phyloP scores from a whole-genome alignment of 2,113 vertebrate genomes.

The Anhinga anhinga region DNA sequence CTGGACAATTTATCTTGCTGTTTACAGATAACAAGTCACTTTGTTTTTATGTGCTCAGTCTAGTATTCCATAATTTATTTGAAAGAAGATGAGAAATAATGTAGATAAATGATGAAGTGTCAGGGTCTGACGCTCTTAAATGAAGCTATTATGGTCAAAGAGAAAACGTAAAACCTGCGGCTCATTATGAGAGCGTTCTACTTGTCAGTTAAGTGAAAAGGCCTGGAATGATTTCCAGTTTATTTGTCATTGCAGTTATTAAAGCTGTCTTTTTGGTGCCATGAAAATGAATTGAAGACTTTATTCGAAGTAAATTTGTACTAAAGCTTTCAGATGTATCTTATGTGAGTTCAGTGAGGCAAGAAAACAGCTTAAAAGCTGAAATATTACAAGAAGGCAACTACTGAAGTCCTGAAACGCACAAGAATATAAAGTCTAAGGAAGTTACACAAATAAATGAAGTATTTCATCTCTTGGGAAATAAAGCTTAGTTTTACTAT shows the following conservation, averaged over 20 bases:
- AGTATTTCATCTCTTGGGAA: constrained; percentile 59
- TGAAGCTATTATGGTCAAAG: constrained; percentile 89
- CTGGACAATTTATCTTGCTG: constrained; percentile 88
- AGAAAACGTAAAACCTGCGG: constrained; percentile 86
- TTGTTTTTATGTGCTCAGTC: constrained; percentile 90
- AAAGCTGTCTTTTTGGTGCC: constrained; percentile 90
- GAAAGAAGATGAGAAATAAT: constrained; percentile 92
- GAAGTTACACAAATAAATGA: constrained; percentile 70
- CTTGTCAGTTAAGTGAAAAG: constrained; percentile 91
- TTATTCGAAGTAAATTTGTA: constrained; percentile 87
- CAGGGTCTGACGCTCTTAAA: constrained; percentile 90
- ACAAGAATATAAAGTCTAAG: constrained; percentile 66
- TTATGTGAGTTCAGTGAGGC: constrained; percentile 86
- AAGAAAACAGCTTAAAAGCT: constrained; percentile 84
- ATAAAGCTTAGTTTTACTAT: constrained; percentile 61
- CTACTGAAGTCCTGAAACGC: constrained; percentile 71
- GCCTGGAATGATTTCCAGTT: constrained; percentile 88
- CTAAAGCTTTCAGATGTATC: constrained; percentile 87
- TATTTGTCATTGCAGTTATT: constrained; percentile 94
- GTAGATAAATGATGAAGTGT: constrained; percentile 92
- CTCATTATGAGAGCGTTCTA: constrained; percentile 92
- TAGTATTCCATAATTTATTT: constrained; percentile 92
- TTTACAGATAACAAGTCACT: constrained; percentile 90
- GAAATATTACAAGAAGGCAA: constrained; percentile 78
- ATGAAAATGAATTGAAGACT: constrained; percentile 87